Percentiles rank a stretch among this genome's conserved stretches.
phyloP scores from a whole-genome alignment of 1,140 invertebrate genomes.

The Ladona fulva region DNA sequence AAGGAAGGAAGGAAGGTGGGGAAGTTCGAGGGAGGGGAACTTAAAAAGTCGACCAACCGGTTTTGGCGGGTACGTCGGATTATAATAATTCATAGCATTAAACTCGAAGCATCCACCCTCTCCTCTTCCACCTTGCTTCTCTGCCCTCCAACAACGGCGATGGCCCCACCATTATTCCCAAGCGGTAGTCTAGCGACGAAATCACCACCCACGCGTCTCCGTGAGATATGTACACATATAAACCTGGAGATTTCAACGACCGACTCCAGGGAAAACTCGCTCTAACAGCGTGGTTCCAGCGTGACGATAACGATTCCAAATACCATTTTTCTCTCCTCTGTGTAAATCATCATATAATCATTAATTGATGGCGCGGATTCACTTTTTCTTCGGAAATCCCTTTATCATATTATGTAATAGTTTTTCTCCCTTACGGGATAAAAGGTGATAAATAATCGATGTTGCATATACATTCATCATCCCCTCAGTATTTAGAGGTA shows the following conservation, averaged over 20 bases:
- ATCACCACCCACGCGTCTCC: neutral
- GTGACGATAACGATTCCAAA: too few species aligned
- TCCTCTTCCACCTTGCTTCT: neutral
- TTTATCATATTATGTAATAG: too few species aligned
- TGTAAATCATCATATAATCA: too few species aligned
- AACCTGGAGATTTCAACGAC: neutral
- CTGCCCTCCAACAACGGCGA: neutral
- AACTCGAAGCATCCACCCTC: neutral
- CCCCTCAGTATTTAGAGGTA: too few species aligned
- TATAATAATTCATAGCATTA: slow-evolving; percentile 11
- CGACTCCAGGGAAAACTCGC: neutral
- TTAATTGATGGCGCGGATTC: too few species aligned
- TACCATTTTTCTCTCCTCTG: too few species aligned
- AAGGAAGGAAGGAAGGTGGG: neutral
- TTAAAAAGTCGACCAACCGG: slow-evolving; percentile 8
- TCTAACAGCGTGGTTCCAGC: too few species aligned
- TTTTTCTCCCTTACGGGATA: too few species aligned
- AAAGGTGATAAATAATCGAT: too few species aligned
- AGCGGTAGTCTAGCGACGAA: neutral
- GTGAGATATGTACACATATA: neutral
- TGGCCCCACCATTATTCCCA: neutral
- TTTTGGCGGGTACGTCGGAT: neutral
- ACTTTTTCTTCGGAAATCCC: too few species aligned
- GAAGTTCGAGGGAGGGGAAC: neutral
- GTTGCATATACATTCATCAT: too few species aligned